phyloP scores from a whole-genome alignment of 1,140 invertebrate genomes.

The Laupala kohalensis region DNA sequence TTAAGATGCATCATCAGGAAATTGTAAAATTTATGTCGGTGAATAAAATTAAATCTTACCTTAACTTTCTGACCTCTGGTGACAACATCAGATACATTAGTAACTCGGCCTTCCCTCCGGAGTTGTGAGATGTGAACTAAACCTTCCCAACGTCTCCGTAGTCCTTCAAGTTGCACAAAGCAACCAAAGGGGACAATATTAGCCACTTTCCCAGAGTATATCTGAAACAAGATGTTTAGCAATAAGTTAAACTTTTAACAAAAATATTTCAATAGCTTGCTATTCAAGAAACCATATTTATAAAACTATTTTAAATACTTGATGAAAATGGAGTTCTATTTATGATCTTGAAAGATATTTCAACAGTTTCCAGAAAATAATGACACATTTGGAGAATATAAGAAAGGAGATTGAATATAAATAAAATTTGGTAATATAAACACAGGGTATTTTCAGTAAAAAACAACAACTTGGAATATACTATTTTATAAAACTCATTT shows the following conservation, averaged over 20 bases:
- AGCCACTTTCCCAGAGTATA: slow-evolving; percentile 88
- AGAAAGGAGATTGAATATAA: background rate
- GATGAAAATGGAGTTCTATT: background rate
- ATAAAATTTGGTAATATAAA: too few relatives aligned
- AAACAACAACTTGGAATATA: too few relatives aligned
- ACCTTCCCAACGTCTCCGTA: slow-evolving; percentile 82
- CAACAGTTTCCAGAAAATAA: too few relatives aligned
- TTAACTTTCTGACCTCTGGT: slow-evolving; percentile 82
- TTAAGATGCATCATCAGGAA: background rate
- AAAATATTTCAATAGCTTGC: background rate
- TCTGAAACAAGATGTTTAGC: slow-evolving; percentile 33
- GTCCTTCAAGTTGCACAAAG: slow-evolving; percentile 90
- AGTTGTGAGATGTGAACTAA: slow-evolving; percentile 96
- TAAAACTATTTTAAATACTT: background rate
- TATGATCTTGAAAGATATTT: too few relatives aligned
- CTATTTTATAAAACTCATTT: too few relatives aligned
- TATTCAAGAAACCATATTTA: background rate
- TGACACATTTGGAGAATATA: background rate
- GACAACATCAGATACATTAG: slow-evolving; percentile 89
- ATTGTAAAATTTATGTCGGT: background rate
- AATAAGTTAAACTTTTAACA: slow-evolving; percentile 5
- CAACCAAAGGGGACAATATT: slow-evolving; percentile 96
- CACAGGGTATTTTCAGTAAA: too few relatives aligned
- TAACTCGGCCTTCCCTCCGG: slow-evolving; percentile 82
- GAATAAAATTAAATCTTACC: slow-evolving; percentile 35